Percentiles rank a stretch among this genome's conserved stretches.
Conservation (phyloP, 2,797 vertebrate species). For the Tragopan temminckii region DNA sequence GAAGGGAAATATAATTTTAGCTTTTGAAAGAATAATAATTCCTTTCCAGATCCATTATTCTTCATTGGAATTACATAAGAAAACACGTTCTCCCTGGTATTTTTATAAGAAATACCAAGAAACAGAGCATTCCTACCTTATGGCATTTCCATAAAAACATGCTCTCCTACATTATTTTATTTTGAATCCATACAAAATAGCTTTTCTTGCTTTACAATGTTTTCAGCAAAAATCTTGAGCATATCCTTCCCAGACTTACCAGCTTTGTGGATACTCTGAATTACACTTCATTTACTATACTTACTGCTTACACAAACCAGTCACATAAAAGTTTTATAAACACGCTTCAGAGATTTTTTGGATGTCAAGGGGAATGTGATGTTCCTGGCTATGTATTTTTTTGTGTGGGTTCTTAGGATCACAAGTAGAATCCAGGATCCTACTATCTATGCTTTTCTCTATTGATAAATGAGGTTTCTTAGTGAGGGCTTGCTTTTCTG, state of each 20-base stretch:
- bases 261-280: not conserved
- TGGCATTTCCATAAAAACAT: constrained; percentile 48
- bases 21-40: constrained; percentile 21
- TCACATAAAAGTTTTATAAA: not conserved
- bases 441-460: not conserved
- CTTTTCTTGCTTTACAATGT: not conserved
- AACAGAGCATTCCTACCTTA: constrained; percentile 23
- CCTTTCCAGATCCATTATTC: constrained; percentile 36
- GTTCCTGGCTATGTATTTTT: not conserved
- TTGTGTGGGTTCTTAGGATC: not conserved
- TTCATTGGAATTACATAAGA: constrained; percentile 39
- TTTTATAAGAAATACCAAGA: constrained; percentile 70
- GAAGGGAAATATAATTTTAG: constrained; percentile 25
- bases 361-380: not conserved
- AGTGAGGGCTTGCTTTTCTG: not conserved
- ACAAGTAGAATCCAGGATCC: not conserved
- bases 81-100: constrained; percentile 53
- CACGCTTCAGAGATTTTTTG: not conserved
- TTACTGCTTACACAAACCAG: not conserved
- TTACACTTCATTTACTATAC: not conserved
- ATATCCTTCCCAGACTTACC: not conserved
- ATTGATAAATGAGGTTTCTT: not conserved
- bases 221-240: not conserved
- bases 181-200: constrained; percentile 10
- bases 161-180: constrained; percentile 26